Evolutionary conservation across 64 coral and sea anemone genomes (phyloP).

Genomic region (Orbicella faveolata): DNA sequence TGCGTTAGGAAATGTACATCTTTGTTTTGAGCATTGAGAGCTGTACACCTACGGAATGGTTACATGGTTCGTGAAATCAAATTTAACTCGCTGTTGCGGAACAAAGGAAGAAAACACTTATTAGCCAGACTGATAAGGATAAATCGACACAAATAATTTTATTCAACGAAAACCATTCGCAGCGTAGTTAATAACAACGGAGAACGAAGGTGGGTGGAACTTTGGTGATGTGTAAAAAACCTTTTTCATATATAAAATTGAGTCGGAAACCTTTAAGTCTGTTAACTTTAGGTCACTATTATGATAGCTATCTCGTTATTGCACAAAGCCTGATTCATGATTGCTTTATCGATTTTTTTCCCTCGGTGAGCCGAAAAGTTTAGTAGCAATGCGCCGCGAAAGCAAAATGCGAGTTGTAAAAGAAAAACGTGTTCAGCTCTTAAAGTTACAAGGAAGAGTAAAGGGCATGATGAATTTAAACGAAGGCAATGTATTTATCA

Average conservation of each 20-base stretch:
- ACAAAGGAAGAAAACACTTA: background rate
- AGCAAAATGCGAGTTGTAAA: no score
- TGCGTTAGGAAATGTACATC: background rate
- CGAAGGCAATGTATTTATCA: background rate
- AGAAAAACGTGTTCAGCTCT: no score
- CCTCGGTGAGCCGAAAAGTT: no score
- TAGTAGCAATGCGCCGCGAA: no score
- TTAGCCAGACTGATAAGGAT: background rate
- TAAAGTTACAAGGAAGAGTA: no score
- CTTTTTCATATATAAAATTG: no score
- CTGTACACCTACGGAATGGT: constrained; percentile 2
- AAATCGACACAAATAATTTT: background rate
- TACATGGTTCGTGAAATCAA: background rate
- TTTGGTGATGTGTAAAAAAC: no score
- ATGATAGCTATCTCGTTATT: no score
- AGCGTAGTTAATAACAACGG: background rate
- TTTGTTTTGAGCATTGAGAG: background rate
- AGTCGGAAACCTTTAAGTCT: no score
- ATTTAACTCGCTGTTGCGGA: background rate
- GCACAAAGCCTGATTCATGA: no score
- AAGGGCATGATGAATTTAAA: background rate
- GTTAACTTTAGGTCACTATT: no score
- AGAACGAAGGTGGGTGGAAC: background rate
- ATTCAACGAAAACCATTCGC: background rate
- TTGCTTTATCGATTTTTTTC: no score